These are phyloP conservation scores for Pantelozetes paolii DNA, from an alignment of 2,888 invertebrate genomes.

Conservation along the genomic window DNA sequence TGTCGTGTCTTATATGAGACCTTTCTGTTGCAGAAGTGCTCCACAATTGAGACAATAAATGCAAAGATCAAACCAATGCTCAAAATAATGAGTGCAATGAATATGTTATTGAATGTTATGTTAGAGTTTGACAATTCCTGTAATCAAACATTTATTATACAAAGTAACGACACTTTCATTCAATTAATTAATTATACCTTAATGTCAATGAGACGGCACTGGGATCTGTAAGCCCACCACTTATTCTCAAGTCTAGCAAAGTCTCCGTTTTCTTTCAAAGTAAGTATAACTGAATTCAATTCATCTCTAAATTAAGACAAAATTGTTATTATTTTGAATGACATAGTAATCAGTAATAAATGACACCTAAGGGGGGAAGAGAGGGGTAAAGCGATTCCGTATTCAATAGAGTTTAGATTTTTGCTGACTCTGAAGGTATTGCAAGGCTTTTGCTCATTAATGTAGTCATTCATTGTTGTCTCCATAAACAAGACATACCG, in stretches of 20 bases:
- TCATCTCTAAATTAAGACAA: slow-evolving; percentile 51
- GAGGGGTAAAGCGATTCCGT: slow-evolving; percentile 56
- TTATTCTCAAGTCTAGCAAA: slow-evolving; percentile 55
- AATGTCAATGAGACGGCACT: neutral
- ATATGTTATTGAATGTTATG: slow-evolving; percentile 6
- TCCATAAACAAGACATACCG: slow-evolving; percentile 57
- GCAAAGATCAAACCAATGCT: slow-evolving; percentile 23
- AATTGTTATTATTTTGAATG: neutral
- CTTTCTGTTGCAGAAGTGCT: slow-evolving; percentile 24
- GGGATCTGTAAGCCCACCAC: slow-evolving; percentile 57
- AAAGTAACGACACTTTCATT: neutral
- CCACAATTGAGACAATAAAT: slow-evolving; percentile 5
- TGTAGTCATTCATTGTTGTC: slow-evolving; percentile 56
- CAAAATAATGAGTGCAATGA: slow-evolving; percentile 9
- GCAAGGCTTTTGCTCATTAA: slow-evolving; percentile 55
- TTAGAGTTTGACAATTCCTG: slow-evolving; percentile 24
- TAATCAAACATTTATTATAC: neutral
- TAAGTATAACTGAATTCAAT: slow-evolving; percentile 54
- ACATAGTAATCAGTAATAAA: too few species aligned
- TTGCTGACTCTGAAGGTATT: slow-evolving; percentile 57
- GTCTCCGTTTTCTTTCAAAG: slow-evolving; percentile 54
- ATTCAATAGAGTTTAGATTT: slow-evolving; percentile 57
- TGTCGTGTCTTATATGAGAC: slow-evolving; percentile 12
- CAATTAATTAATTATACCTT: neutral
- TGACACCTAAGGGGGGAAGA: slow-evolving; percentile 52